Conservation (phyloP, 2,888 invertebrate genomes). For the Tenodera sinensis region DNA sequence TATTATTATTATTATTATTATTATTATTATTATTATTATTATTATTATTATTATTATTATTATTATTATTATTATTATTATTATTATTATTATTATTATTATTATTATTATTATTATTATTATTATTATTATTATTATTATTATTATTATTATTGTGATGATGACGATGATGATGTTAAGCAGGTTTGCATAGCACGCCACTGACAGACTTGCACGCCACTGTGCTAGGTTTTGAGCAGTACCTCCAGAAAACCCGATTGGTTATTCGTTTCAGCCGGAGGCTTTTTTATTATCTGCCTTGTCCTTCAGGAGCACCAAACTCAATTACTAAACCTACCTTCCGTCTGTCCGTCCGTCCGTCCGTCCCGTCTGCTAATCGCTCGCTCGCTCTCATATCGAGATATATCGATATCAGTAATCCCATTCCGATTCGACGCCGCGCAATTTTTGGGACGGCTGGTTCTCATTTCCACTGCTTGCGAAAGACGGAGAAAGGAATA, state of each 20-base stretch:
- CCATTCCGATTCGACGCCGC: neutral
- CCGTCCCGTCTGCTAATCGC: no score
- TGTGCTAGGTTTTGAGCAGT: neutral
- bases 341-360: neutral
- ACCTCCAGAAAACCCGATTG: neutral
- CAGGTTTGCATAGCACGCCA: neutral
- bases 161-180: no score
- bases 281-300: neutral
- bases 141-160: no score
- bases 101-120: neutral
- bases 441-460: neutral
- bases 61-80: neutral
- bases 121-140: neutral
- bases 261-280: neutral
- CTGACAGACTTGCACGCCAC: neutral
- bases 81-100: no score
- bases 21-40: neutral
- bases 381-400: neutral
- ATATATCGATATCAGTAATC: neutral
- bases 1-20: neutral
- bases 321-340: slow-evolving; percentile 1
- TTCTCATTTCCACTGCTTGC: neutral
- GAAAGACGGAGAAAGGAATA: neutral
- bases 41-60: neutral
- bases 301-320: slow-evolving; percentile 1